Percentiles rank a stretch among this genome's conserved stretches.
Conservation (phyloP, 1,140 invertebrate species). For the Anastrepha ludens region DNA sequence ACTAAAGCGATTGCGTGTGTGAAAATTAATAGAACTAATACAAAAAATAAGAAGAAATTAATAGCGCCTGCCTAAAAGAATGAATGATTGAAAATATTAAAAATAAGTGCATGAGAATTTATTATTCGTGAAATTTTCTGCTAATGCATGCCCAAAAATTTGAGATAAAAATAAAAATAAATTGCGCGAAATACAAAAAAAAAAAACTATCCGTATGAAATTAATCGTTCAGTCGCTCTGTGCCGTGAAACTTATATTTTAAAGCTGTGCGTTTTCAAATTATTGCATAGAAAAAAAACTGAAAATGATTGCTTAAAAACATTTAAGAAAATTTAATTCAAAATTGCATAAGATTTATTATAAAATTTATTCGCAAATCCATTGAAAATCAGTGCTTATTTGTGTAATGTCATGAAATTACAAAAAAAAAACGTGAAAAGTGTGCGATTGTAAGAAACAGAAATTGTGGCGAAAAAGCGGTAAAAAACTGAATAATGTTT, state of each 20-base stretch:
- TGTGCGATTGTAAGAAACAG: not conserved
- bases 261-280: not conserved
- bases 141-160: not conserved
- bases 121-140: not conserved
- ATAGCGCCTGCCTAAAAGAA: not conserved
- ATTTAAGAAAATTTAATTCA: conserved; percentile 13
- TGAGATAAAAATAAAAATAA: not conserved
- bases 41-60: not conserved
- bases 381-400: conserved; percentile 1
- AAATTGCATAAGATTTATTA: not conserved
- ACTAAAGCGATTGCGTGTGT: not conserved
- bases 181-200: not conserved
- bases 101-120: not conserved
- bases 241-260: not conserved
- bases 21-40: not conserved
- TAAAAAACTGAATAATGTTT: not conserved
- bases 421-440: conserved; percentile 9
- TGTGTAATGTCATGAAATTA: not conserved
- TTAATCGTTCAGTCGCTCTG: too few species aligned
- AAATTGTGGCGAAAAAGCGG: not conserved
- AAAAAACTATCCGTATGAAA: not conserved
- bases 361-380: conserved; percentile 46
- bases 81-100: not conserved
- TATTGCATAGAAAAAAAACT: not conserved
- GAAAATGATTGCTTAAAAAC: conserved; percentile 46